phyloP scores from a whole-genome alignment of 2,888 invertebrate genomes.

The Hypselothyrea guttata region DNA sequence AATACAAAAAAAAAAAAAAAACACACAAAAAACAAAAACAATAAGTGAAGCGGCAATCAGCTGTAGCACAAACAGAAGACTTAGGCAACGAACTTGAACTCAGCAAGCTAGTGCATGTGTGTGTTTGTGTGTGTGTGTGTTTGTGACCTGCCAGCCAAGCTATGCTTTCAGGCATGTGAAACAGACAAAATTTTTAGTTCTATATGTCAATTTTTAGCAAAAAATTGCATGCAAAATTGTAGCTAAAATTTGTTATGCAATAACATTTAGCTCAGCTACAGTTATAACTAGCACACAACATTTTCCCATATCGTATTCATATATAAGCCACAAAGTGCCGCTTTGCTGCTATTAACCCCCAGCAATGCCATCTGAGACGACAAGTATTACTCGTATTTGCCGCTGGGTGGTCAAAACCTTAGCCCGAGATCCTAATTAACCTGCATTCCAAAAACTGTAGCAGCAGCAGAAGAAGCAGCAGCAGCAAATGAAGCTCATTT shows the following conservation, averaged over 20 bases:
- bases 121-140: constrained; percentile 7
- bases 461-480: background rate
- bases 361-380: too few species aligned
- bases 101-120: background rate
- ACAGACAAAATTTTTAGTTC: constrained; percentile 15
- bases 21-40: background rate
- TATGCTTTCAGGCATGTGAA: constrained; percentile 18
- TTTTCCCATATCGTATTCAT: too few species aligned
- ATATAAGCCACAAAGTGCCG: too few species aligned
- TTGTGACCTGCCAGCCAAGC: constrained; percentile 1
- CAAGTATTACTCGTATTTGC: background rate
- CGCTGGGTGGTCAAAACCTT: constrained; percentile 8
- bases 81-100: constrained; percentile 71
- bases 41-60: constrained; percentile 38
- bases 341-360: background rate
- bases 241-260: too few species aligned
- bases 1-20: constrained; percentile 19
- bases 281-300: too few species aligned
- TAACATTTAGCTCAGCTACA: too few species aligned
- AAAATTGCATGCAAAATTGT: background rate
- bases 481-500: constrained; percentile 28
- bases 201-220: constrained; percentile 9
- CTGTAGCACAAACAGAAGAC: constrained; percentile 64
- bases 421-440: constrained; percentile 37
- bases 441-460: constrained; percentile 20